Evolutionary conservation across 2,797 vertebrate species (phyloP).

Genomic region (Myripristis murdjan): DNA sequence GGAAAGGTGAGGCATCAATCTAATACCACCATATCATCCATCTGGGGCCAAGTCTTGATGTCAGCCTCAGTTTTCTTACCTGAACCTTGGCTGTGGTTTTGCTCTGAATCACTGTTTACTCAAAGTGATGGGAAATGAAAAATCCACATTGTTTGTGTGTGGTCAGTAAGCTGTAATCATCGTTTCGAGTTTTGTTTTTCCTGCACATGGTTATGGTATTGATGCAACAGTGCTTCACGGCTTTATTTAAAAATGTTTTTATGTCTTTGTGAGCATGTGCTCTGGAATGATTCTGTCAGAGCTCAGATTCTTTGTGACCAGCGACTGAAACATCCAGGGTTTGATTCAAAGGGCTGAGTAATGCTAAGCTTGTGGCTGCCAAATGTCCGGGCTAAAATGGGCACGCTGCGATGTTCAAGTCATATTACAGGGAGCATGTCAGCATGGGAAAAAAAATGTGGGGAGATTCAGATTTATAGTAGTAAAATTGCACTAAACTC

Average conservation of each 20-base stretch:
- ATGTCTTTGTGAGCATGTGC: slow-evolving; percentile 22
- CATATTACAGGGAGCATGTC: slow-evolving; percentile 3
- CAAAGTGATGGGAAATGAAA: slow-evolving; percentile 3
- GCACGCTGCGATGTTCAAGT: slow-evolving; percentile 17
- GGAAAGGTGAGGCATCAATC: slow-evolving; percentile 32
- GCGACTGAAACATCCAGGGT: slow-evolving; percentile 25
- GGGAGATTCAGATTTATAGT: slow-evolving; percentile 15
- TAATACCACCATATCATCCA: not conserved
- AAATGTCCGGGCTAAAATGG: slow-evolving; percentile 3
- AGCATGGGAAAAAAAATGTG: not conserved
- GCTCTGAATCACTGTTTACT: slow-evolving; percentile 10
- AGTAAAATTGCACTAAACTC: slow-evolving; percentile 13
- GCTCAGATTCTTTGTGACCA: slow-evolving; percentile 24
- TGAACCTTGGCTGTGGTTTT: not conserved
- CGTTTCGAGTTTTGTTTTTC: not conserved
- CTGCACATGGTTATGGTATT: not conserved
- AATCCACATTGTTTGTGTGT: not conserved
- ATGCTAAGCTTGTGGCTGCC: slow-evolving; percentile 14
- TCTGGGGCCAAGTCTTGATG: slow-evolving; percentile 28
- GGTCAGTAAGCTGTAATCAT: not conserved
- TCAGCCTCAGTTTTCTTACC: not conserved
- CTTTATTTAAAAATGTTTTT: slow-evolving; percentile 1
- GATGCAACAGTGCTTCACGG: slow-evolving; percentile 1
- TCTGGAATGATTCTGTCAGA: slow-evolving; percentile 39
- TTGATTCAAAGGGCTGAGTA: slow-evolving; percentile 29